Evolutionary conservation across 2,888 invertebrate genomes (phyloP).

Genomic region (Poecilus cupreus): DNA sequence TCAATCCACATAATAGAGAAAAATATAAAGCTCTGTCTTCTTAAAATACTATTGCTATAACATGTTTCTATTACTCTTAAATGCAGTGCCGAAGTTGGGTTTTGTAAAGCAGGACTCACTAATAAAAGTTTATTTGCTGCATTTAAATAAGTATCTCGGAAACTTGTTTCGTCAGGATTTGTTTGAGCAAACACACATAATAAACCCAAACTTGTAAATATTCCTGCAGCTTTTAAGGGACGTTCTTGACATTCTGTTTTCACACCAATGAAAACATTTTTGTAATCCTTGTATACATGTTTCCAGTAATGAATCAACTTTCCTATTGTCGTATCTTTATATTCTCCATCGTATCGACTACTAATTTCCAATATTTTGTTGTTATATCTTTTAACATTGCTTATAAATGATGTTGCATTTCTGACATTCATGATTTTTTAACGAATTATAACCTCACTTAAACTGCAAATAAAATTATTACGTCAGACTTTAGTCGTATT

Average conservation of each 20-base stretch:
- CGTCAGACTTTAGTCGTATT: too few relatives aligned
- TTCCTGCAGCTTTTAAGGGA: constrained; percentile 80
- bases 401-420: not conserved
- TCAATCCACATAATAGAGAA: constrained; percentile 88
- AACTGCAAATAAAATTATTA: too few relatives aligned
- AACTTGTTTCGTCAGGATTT: constrained; percentile 84
- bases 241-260: constrained; percentile 79
- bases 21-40: constrained; percentile 82
- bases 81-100: constrained; percentile 79
- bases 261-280: constrained; percentile 81
- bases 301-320: constrained; percentile 87
- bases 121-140: constrained; percentile 79
- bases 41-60: constrained; percentile 82
- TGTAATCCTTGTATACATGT: constrained; percentile 84
- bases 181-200: constrained; percentile 75
- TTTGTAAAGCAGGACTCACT: constrained; percentile 81
- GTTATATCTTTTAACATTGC: constrained; percentile 15
- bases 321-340: constrained; percentile 80
- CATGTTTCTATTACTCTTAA: constrained; percentile 79
- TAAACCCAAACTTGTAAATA: constrained; percentile 75
- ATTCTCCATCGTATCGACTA: constrained; percentile 71
- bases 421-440: not conserved
- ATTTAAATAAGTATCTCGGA: constrained; percentile 77
- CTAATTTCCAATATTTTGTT: constrained; percentile 2
- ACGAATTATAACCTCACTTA: too few relatives aligned